A percentile compares a stretch with the other conserved stretches of the same genome.
phyloP scores from a whole-genome alignment of 2,888 invertebrate genomes.

The Imbricaverruca yamaguchii region DNA sequence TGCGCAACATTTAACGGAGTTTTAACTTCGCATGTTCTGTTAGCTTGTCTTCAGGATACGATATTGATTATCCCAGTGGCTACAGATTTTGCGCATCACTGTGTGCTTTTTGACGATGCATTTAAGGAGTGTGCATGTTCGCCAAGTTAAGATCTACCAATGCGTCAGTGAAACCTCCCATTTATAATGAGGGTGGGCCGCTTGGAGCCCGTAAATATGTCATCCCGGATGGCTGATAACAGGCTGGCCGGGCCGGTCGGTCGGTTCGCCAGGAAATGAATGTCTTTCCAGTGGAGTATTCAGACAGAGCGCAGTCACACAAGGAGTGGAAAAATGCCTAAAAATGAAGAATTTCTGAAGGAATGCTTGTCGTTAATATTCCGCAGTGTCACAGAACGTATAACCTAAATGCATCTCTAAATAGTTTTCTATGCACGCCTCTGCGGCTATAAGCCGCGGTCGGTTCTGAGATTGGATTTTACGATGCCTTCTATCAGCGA shows the following conservation, averaged over 20 bases:
- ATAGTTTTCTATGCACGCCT: no score
- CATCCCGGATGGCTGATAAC: conserved; percentile 14
- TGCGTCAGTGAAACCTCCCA: background rate
- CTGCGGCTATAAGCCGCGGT: no score
- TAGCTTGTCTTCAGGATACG: background rate
- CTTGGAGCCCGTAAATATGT: conserved; percentile 15
- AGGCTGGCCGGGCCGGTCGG: background rate
- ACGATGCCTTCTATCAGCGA: no score
- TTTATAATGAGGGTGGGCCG: conserved; percentile 19
- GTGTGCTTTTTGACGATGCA: no score
- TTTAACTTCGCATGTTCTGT: background rate
- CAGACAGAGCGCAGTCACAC: no score
- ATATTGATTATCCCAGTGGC: background rate
- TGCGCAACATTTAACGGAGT: background rate
- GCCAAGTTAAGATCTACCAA: background rate
- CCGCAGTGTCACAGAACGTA: no score
- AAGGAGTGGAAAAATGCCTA: no score
- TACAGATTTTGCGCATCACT: no score
- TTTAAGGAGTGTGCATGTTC: background rate
- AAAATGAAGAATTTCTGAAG: no score
- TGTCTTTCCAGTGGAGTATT: background rate
- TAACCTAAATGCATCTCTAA: no score
- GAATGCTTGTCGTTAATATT: no score
- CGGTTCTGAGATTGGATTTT: no score
- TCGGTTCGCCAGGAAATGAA: background rate